phyloP scores from a whole-genome alignment of 2,888 invertebrate species.

The Clanis bilineata region DNA sequence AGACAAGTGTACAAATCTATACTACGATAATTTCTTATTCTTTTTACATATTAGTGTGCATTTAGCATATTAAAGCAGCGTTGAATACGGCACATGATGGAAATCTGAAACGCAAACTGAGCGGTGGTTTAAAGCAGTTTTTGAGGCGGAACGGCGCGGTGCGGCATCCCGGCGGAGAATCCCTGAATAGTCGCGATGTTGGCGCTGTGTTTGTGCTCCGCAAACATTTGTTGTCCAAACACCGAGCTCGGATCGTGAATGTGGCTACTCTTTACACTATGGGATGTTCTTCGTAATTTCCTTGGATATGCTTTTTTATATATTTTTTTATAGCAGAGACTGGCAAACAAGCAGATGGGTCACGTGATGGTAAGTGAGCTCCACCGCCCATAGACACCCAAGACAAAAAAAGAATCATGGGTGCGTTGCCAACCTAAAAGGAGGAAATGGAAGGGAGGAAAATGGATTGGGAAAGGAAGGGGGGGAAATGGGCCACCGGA shows the following conservation, averaged over 20 bases:
- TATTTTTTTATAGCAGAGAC: no score
- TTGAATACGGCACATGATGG: not conserved
- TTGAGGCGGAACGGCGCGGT: not conserved
- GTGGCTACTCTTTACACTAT: conserved; percentile 13
- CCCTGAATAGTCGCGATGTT: conserved; percentile 13
- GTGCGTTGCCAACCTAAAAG: no score
- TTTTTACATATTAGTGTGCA: not conserved
- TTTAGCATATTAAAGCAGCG: not conserved
- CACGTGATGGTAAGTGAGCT: no score
- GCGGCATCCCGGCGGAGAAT: not conserved
- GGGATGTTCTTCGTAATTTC: not conserved
- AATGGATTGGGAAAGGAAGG: no score
- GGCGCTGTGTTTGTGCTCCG: conserved; percentile 10
- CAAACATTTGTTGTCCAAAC: conserved; percentile 20
- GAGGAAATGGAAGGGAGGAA: no score
- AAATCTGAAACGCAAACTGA: not conserved
- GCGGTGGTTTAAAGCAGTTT: not conserved
- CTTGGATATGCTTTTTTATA: not conserved
- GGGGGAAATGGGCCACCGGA: no score
- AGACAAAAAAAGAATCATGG: no score
- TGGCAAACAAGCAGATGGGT: no score
- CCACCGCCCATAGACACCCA: no score
- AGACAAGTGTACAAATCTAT: no score
- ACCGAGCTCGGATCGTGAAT: conserved; percentile 6
- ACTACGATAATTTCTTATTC: not conserved